Conservation (phyloP, 2,888 invertebrate genomes). For the Diaperis boleti region DNA sequence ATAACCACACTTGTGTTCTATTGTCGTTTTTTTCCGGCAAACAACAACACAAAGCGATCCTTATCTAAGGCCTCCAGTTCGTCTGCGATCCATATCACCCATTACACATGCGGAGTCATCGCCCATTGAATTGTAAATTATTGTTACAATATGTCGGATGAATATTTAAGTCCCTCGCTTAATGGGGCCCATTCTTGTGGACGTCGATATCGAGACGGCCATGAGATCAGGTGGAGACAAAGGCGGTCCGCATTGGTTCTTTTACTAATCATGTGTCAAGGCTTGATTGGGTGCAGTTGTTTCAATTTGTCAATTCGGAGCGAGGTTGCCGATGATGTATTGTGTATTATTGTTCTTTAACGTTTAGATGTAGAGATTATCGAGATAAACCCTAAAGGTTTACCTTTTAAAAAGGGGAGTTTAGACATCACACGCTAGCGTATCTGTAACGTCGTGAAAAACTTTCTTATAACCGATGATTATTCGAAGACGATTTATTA, state of each 20-base stretch:
- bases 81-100: slow-evolving; percentile 57
- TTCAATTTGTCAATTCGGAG: slow-evolving; percentile 23
- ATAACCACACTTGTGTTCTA: slow-evolving; percentile 37
- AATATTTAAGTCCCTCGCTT: slow-evolving; percentile 56
- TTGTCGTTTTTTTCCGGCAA: slow-evolving; percentile 39
- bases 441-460: too few relatives aligned
- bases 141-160: slow-evolving; percentile 58
- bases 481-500: too few relatives aligned
- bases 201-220: slow-evolving; percentile 20
- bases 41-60: slow-evolving; percentile 39
- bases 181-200: slow-evolving; percentile 53
- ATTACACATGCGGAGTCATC: slow-evolving; percentile 62
- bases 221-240: slow-evolving; percentile 12
- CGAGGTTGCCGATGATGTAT: neutral
- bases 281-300: slow-evolving; percentile 27
- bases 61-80: slow-evolving; percentile 42
- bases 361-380: too few relatives aligned
- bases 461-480: too few relatives aligned
- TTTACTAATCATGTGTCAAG: slow-evolving; percentile 25
- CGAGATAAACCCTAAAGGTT: too few relatives aligned
- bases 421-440: too few relatives aligned
- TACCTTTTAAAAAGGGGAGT: too few relatives aligned
- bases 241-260: slow-evolving; percentile 20
- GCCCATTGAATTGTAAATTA: slow-evolving; percentile 63
- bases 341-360: too few relatives aligned